These are phyloP conservation scores for Agyllia agylla DNA, from an alignment of 2,888 invertebrate species.

Conservation along the genomic window DNA sequence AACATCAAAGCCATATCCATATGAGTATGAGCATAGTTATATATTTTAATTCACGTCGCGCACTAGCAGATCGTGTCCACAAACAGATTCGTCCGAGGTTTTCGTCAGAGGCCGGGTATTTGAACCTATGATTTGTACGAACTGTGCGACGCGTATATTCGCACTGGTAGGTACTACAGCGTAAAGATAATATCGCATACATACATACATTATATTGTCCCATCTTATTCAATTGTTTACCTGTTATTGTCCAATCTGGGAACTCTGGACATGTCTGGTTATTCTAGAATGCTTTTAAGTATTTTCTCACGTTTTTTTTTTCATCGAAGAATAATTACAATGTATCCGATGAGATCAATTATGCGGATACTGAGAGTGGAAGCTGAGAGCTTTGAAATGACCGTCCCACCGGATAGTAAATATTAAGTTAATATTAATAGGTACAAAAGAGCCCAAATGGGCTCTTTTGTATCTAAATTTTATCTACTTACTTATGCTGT, in stretches of 20 bases:
- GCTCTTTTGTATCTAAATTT: too few species aligned
- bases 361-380: not conserved
- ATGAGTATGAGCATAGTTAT: constrained; percentile 2
- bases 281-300: not conserved
- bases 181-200: not conserved
- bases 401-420: not conserved
- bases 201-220: not conserved
- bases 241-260: not conserved
- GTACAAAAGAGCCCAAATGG: too few species aligned
- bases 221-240: not conserved
- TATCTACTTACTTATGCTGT: too few species aligned
- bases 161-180: not conserved
- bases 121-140: constrained; percentile 79
- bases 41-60: constrained; percentile 15
- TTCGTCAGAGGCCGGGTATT: constrained; percentile 81
- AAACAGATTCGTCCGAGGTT: constrained; percentile 81
- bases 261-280: not conserved
- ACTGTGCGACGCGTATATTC: not conserved
- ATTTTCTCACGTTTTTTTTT: not conserved
- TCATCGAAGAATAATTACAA: too few species aligned
- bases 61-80: constrained; percentile 59
- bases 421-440: too few species aligned
- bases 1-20: not conserved
- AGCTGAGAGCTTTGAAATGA: constrained; percentile 33
- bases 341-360: too few species aligned